These are phyloP conservation scores for Limnephilus auricula DNA, from an alignment of 2,888 invertebrate species.

Conservation along the genomic window DNA sequence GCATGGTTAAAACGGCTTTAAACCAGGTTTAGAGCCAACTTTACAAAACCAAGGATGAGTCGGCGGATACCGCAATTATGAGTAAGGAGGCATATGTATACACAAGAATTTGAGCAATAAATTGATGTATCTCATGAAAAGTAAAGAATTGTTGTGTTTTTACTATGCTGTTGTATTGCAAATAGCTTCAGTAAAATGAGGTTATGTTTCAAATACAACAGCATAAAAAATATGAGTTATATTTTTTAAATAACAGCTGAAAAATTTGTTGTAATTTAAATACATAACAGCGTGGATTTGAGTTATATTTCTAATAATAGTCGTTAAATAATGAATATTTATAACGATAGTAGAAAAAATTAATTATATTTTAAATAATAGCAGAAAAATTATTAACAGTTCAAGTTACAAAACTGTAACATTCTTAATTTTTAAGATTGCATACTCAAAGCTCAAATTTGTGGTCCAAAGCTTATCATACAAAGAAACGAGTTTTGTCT, in stretches of 20 bases:
- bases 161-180: background rate
- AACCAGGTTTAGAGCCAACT: too few species aligned
- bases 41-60: too few species aligned
- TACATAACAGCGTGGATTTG: background rate
- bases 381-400: background rate
- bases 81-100: background rate
- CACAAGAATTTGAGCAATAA: background rate
- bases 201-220: background rate
- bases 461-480: background rate
- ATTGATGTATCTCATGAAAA: background rate
- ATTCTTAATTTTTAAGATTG: background rate
- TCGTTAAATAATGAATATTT: too few species aligned
- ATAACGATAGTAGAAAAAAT: too few species aligned
- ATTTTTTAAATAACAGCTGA: background rate
- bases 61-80: too few species aligned
- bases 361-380: background rate
- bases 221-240: background rate
- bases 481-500: background rate
- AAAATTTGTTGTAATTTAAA: background rate
- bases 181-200: background rate
- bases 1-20: too few species aligned
- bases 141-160: background rate
- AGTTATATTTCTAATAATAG: too few species aligned
- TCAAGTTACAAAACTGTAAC: background rate
- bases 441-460: background rate